These are phyloP conservation scores for Andinoacara biseriatus DNA, from an alignment of 2,113 vertebrate species.

Conservation along the genomic window DNA sequence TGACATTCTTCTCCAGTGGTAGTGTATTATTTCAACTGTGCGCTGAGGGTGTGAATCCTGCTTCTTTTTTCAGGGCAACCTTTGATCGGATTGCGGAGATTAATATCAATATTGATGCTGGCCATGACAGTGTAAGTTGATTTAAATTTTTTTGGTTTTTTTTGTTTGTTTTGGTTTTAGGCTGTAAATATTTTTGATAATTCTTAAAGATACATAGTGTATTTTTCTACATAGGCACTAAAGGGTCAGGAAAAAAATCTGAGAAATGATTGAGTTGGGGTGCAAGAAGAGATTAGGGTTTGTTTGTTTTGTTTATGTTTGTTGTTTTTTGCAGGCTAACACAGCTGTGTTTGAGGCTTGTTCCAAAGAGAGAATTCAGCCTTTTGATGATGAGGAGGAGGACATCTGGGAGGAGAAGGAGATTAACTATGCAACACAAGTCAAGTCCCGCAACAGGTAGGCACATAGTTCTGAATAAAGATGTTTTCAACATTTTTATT, in stretches of 20 bases:
- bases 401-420: conserved; percentile 97
- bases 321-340: conserved; percentile 80
- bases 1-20: neutral
- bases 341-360: conserved; percentile 93
- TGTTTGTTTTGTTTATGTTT: neutral
- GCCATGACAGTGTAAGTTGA: conserved; percentile 90
- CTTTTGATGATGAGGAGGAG: conserved; percentile 92
- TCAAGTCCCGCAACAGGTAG: conserved; percentile 90
- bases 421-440: conserved; percentile 86
- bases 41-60: neutral
- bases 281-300: neutral
- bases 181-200: neutral
- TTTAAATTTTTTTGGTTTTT: neutral
- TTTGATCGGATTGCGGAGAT: conserved; percentile 96
- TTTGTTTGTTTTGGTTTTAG: neutral
- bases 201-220: neutral
- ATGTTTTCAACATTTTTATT: neutral
- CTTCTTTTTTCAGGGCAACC: conserved; percentile 83
- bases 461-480: neutral
- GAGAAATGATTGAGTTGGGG: neutral
- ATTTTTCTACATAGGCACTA: neutral
- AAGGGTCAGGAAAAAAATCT: neutral
- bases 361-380: conserved; percentile 91
- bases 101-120: conserved; percentile 89
- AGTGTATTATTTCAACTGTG: neutral